Evolutionary conservation across 2,797 vertebrate genomes (phyloP).

Genomic region (Sciurus carolinensis): DNA sequence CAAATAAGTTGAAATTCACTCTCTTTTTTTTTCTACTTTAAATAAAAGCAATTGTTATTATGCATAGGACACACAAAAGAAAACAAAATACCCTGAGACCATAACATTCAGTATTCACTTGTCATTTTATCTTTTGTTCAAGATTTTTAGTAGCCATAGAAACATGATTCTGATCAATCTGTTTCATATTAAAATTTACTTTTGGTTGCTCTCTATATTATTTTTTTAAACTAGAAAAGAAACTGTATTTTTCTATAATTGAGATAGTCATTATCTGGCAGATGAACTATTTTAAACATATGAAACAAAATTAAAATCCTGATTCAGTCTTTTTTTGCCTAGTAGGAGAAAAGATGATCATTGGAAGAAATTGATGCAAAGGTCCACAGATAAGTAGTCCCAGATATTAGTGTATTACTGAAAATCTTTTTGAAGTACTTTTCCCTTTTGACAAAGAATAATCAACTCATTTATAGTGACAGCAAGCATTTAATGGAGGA

Average conservation of each 20-base stretch:
- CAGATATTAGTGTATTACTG: background rate
- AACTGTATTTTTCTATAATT: constrained; percentile 40
- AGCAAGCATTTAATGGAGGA: constrained; percentile 17
- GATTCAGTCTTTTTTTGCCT: constrained; percentile 39
- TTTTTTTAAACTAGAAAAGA: background rate
- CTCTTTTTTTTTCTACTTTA: background rate
- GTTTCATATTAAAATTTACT: constrained; percentile 67
- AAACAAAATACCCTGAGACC: constrained; percentile 55
- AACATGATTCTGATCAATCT: constrained; percentile 70
- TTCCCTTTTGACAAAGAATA: background rate
- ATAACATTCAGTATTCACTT: constrained; percentile 71
- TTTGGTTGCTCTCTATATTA: constrained; percentile 12
- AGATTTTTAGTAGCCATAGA: constrained; percentile 81
- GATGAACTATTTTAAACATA: background rate
- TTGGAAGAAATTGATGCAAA: constrained; percentile 4
- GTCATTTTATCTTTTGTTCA: constrained; percentile 77
- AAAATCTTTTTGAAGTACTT: background rate
- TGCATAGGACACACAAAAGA: constrained; percentile 9
- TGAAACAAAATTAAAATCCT: background rate
- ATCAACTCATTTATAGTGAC: background rate
- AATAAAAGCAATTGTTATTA: background rate
- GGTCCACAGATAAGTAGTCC: background rate
- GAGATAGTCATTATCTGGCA: background rate
- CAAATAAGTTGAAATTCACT: background rate
- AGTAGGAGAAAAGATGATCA: constrained; percentile 18